Evolutionary conservation across 1,140 invertebrate genomes (phyloP).

Genomic region (Drosophila grimshawi): DNA sequence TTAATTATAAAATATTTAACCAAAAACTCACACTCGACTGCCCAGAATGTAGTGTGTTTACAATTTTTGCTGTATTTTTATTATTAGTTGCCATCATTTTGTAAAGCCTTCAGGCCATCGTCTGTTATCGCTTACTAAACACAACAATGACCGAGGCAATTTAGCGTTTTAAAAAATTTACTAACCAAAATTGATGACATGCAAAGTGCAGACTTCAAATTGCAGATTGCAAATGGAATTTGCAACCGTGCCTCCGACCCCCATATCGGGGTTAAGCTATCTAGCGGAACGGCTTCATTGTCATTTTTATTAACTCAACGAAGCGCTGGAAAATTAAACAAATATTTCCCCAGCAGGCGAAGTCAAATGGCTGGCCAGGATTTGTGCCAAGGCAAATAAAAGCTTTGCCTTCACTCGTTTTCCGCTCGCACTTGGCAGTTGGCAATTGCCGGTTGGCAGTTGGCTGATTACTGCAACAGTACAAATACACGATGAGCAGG

Average conservation of each 20-base stretch:
- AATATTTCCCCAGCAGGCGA: constrained; percentile 70
- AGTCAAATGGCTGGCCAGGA: constrained; percentile 65
- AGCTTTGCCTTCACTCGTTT: constrained; percentile 31
- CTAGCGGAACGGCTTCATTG: constrained; percentile 65
- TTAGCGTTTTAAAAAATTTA: constrained; percentile 80
- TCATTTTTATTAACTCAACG: constrained; percentile 79
- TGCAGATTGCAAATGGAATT: constrained; percentile 13
- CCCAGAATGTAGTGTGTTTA: constrained; percentile 18
- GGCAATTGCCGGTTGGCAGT: constrained; percentile 23
- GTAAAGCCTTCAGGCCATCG: constrained; percentile 21
- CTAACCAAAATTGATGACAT: constrained; percentile 77
- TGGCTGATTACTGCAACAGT: constrained; percentile 73
- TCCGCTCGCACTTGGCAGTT: background rate
- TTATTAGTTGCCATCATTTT: constrained; percentile 62
- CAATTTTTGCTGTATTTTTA: constrained; percentile 21
- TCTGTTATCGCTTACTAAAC: constrained; percentile 75
- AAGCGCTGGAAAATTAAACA: constrained; percentile 74
- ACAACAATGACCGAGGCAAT: constrained; percentile 77
- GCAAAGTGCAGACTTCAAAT: constrained; percentile 16
- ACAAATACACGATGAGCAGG: constrained; percentile 52
- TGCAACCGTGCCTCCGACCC: background rate
- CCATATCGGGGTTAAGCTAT: constrained; percentile 3
- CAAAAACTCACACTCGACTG: constrained; percentile 82
- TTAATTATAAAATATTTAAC: constrained; percentile 85
- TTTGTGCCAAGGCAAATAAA: constrained; percentile 74